Evolutionary conservation across 2,113 vertebrate genomes (phyloP), one percentile per base, ranked within the genome.

Genomic region (Chinchilla lanigera): DNA sequence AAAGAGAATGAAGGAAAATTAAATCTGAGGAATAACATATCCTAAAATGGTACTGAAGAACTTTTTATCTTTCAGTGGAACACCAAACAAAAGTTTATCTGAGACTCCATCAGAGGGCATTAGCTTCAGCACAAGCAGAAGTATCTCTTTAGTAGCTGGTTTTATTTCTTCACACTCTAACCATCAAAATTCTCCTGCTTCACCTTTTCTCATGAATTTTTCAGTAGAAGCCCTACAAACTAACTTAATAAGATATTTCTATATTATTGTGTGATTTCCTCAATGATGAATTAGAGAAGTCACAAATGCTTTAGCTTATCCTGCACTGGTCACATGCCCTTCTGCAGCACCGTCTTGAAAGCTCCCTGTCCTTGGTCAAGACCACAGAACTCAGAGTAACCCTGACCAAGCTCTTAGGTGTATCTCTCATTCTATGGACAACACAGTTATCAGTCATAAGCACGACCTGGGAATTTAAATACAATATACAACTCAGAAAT

Each of bases 1-100:
- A 17, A 69, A 82, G 83, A 84, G 20, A 80, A 87, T 47, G 65
- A 56, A 86, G 38, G 17, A 56, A 92, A 93, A 85, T 41, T 75
- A 90, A 90, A 89, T 71, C 44, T 63, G 63, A 92, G 38, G 94
- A 97, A 52, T 50, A 61, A 89, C 61, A 47, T 58, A 89, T 41
- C 58, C 17, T 85, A 67, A 95, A 60, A 54, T 17, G 5, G 63
- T 56, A 14, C 35, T 94, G 44, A 28, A 33, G 92, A 88, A 75
- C 30, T 28, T 84, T 41, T 47, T 33, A 85, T n/a, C 41, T 90
- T 88, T 78, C 52, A 71, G 26, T 54, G 54, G n/a, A 91, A 63
- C 7, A 50, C 13, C 44, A 77, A 81, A 80, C 7, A 67, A 30
- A 89, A 65, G 4, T 52, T 83, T 33, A 44, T 63, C 52, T 22